Conservation (phyloP, 30 jellyfish, hydroid and myxozoan species). For the Turritopsis dohrnii region DNA sequence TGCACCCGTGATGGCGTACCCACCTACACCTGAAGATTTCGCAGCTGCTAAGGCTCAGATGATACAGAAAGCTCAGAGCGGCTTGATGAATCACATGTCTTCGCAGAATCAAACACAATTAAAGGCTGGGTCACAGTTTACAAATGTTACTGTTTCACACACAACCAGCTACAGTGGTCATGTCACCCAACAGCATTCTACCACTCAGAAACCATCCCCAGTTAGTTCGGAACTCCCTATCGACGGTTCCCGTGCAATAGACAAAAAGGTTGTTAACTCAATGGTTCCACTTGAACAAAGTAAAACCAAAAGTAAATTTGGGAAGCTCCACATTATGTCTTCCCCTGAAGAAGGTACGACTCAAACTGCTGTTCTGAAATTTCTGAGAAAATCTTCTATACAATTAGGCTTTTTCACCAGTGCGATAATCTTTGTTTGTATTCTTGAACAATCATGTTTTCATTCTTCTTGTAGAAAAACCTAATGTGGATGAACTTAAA, state of each 20-base stretch:
- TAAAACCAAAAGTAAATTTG: background rate
- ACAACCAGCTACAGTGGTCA: background rate
- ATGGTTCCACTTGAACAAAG: background rate
- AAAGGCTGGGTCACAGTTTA: background rate
- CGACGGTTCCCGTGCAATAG: background rate
- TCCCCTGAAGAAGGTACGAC: background rate
- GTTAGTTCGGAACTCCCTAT: background rate
- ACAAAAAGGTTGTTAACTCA: background rate
- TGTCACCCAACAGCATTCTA: conserved; percentile 2
- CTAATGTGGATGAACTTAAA: conserved; percentile 18
- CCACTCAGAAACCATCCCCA: background rate
- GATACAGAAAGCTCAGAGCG: conserved; percentile 16
- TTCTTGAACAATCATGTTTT: background rate
- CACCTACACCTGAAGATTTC: conserved; percentile 19
- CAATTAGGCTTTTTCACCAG: too few relatives aligned
- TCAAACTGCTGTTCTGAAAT: background rate
- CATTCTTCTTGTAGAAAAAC: background rate
- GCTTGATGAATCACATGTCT: background rate
- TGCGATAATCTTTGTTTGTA: background rate
- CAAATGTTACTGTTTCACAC: background rate
- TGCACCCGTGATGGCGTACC: background rate
- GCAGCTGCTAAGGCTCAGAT: conserved; percentile 28
- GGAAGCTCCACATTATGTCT: background rate
- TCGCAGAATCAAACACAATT: conserved; percentile 1
- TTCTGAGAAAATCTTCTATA: too few relatives aligned